Base-by-base conservation (phyloP, 2,888 invertebrate genomes). In the Meliscaeva auricollis region DNA sequence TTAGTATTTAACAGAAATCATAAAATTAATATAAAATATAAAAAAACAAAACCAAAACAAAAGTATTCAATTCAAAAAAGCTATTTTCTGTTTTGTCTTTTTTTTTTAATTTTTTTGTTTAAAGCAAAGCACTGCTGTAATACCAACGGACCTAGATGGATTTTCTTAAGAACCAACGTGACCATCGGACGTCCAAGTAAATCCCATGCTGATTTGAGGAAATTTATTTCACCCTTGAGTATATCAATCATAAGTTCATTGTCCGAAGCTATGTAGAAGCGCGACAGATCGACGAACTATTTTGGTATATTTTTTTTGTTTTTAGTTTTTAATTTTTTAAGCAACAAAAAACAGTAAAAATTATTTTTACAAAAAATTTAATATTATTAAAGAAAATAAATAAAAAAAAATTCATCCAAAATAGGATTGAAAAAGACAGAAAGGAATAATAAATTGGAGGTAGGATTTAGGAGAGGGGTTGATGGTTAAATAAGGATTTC, bases 201-300 rank as follows among this genome's bases (percentile, higher is more conserved):
- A 93, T 97, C 97, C 99, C 99, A 99, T 93, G 97, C 97, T 90
- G 97, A 97, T 94, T 99, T 98, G 94, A 99, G 95, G 95, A 98
- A 98, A 94, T 98, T 97, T 91, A 99, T 96, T 94, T 99, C 98
- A 89, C 97, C 97, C 94, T 98, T 98, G 94, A 98, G 96, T 93
- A 97, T 97, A 94, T 99, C 99, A 92, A 99, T 96, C 96, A 99
- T 96, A 93, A 99, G 95, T 93, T 98, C 98, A 93, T 97, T 97
- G 94, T 99, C 99, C 92, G 98, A 97, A 92, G 98, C 98, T 92
- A 99, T 97, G 96, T 99, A 99, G 95, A 98, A 99, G 93, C 97
- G 96, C 92, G 96, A 96, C 94, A 97, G 96, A 94, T 99, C 99
- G 94, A 98, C 97, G 94, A 98, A 97, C 98, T 99, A 94, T 87